Evolutionary conservation across 2,113 vertebrate genomes (phyloP).

Genomic region (Aix galericulata): DNA sequence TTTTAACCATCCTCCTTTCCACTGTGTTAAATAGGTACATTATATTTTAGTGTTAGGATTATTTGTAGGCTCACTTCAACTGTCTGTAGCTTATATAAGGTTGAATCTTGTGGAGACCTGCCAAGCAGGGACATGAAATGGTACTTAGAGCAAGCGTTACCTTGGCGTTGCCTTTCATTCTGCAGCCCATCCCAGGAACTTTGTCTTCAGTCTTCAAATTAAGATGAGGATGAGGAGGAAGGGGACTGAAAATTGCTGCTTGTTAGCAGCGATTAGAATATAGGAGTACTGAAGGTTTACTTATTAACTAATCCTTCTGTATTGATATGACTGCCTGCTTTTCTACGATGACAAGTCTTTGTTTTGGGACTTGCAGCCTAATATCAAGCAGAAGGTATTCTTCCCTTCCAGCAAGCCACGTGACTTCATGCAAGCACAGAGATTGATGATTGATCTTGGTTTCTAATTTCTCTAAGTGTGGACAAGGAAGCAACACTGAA

Average conservation of each 20-base stretch:
- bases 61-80: neutral
- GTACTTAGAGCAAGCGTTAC: neutral
- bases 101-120: neutral
- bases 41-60: neutral
- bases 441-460: neutral
- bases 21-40: neutral
- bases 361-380: neutral
- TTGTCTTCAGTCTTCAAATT: neutral
- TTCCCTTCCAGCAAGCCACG: neutral
- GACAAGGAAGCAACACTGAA: neutral
- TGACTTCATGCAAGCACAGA: neutral
- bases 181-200: neutral
- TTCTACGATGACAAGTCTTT: neutral
- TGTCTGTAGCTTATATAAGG: neutral
- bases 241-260: neutral
- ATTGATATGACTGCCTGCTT: neutral
- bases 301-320: neutral
- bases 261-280: neutral
- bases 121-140: neutral
- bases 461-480: neutral
- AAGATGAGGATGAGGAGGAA: neutral
- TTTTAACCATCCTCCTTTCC: neutral
- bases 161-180: accelerated
- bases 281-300: neutral
- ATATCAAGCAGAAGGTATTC: neutral